phyloP scores from a whole-genome alignment of 2,888 invertebrate genomes.

The Argyra leucocephala region DNA sequence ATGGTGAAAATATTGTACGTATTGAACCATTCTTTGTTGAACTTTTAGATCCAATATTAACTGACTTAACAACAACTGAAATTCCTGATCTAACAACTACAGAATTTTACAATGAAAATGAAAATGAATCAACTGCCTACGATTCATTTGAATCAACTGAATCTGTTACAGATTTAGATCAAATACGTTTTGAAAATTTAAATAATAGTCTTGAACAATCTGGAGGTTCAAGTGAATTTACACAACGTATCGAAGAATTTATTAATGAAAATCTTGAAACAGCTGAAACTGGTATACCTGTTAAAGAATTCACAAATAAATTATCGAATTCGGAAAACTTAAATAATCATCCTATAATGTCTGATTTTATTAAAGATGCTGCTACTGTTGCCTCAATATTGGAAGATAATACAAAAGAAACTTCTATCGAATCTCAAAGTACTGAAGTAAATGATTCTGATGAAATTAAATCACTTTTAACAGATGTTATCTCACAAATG shows the following conservation, averaged over 20 bases:
- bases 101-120: too few relatives aligned
- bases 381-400: constrained; percentile 42
- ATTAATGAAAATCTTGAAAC: constrained; percentile 19
- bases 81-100: constrained; percentile 12
- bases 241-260: neutral
- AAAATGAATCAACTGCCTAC: neutral
- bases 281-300: constrained; percentile 25
- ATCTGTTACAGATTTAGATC: too few relatives aligned
- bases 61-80: constrained; percentile 28
- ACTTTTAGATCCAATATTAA: constrained; percentile 30
- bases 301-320: constrained; percentile 26
- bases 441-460: constrained; percentile 30
- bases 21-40: constrained; percentile 33
- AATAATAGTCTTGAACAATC: neutral
- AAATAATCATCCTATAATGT: constrained; percentile 29
- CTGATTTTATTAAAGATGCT: constrained; percentile 39
- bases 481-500: constrained; percentile 40
- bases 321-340: constrained; percentile 29
- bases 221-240: neutral
- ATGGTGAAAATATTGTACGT: constrained; percentile 27
- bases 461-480: constrained; percentile 37
- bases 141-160: neutral
- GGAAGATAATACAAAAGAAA: constrained; percentile 30
- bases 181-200: neutral
- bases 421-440: constrained; percentile 22